phyloP scores from a whole-genome alignment of 2,888 invertebrate species.

The Dynastes tityus region DNA sequence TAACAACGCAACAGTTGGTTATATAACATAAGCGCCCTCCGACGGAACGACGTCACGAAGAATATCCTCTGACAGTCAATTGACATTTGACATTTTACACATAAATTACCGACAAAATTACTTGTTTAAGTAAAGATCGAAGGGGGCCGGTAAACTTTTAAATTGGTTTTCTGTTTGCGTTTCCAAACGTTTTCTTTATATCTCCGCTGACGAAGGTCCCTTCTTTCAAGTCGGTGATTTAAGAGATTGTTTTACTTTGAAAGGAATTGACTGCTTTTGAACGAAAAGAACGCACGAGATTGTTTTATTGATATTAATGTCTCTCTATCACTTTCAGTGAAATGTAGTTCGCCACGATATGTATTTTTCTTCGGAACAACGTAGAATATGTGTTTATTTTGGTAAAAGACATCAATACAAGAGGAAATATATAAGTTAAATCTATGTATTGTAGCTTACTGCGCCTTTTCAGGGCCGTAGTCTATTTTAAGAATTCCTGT shows the following conservation, averaged over 20 bases:
- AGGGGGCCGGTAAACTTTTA: conserved; percentile 24
- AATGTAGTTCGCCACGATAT: neutral
- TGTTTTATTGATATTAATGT: conserved; percentile 46
- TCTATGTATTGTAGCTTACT: too few relatives aligned
- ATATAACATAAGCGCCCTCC: neutral
- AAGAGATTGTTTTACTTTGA: conserved; percentile 50
- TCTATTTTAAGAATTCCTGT: too few relatives aligned
- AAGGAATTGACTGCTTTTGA: conserved; percentile 44
- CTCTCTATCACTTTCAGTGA: neutral
- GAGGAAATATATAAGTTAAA: too few relatives aligned
- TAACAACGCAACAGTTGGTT: neutral
- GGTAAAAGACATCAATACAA: too few relatives aligned
- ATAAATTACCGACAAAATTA: conserved; percentile 42
- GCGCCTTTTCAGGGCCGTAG: too few relatives aligned
- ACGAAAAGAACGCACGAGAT: conserved; percentile 12
- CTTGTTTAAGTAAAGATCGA: conserved; percentile 44
- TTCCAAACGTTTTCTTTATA: conserved; percentile 43
- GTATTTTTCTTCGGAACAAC: too few relatives aligned
- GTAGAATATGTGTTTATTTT: too few relatives aligned
- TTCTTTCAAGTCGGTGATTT: conserved; percentile 44
- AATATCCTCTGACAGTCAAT: neutral
- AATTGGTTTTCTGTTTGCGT: conserved; percentile 43
- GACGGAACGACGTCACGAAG: neutral
- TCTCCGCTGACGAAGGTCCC: conserved; percentile 47
- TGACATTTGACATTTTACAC: conserved; percentile 38